These are phyloP conservation scores for Parasteatoda tepidariorum DNA, from an alignment of 1,140 invertebrate species.

Conservation along the genomic window DNA sequence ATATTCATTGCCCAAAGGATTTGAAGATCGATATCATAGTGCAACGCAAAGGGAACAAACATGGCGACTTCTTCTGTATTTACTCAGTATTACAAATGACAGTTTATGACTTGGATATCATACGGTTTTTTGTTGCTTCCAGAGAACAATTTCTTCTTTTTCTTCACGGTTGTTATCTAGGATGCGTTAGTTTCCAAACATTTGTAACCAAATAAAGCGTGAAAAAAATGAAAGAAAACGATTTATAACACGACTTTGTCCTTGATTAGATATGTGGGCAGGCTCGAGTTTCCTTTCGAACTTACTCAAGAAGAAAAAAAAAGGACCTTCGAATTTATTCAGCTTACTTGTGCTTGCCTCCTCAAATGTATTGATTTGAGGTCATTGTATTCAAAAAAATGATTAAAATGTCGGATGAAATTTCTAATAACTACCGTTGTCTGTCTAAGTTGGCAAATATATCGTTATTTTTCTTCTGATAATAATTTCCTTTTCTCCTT, in stretches of 20 bases:
- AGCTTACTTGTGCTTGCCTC: no score
- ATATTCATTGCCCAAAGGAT: no score
- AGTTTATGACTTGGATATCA: not conserved
- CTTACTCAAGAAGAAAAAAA: not conserved
- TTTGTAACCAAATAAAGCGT: conserved; percentile 55
- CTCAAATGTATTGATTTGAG: no score
- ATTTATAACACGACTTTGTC: conserved; percentile 10
- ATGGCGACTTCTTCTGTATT: not conserved
- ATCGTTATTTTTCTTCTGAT: no score
- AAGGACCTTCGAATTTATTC: not conserved
- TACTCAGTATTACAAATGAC: not conserved
- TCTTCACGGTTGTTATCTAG: conserved; percentile 11
- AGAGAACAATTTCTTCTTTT: not conserved
- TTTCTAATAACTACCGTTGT: no score
- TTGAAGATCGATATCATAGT: no score
- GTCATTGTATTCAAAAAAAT: no score
- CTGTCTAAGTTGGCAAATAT: no score
- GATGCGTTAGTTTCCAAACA: conserved; percentile 30
- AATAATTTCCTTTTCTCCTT: no score
- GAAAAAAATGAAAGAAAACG: conserved; percentile 5
- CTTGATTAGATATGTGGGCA: conserved; percentile 39
- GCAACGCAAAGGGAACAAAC: not conserved
- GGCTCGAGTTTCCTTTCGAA: not conserved
- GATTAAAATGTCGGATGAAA: no score
- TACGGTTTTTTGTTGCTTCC: not conserved